Evolutionary conservation across 2,797 vertebrate species (phyloP), one percentile per base, ranked within the genome.

Genomic region (Sebastes reedi): DNA sequence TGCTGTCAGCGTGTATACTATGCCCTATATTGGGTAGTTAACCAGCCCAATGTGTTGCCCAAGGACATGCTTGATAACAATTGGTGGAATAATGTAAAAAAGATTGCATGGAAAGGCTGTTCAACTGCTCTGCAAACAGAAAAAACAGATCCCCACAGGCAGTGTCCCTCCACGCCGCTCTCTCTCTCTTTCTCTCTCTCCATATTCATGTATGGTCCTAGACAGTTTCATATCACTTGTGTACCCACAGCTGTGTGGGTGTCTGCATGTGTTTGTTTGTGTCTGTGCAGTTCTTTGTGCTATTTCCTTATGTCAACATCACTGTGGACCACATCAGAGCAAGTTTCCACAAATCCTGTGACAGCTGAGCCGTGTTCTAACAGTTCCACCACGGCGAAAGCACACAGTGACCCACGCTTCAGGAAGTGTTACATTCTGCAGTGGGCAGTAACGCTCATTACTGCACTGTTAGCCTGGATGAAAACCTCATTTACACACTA

Each of bases 11-110:
- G 67, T 52, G 69, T 58, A 75, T 52, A 18, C 74, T 76, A 25
- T 36, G 73, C 18, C 29, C 58, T 52, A 77, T 85, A 78, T 85
- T 82, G 75, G 77, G 32, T 85, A 75, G 84, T 86, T 90, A 85
- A 89, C 78, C 67, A 69, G 70, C 64, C 59, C 70, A 84, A 36
- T 80, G 80, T 88, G 84, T 62, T 83, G 70, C 89, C 85, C 11
- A 3, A 56, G 84, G 91, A 86, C 79, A 87, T 79, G 64, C 34
- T 71, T 87, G 85, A 87, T 88, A 89, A 88, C 72, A 89, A 84
- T 39, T 89, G 78, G 62, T 62, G 65, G 70, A 87, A 87, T 83
- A 78, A 83, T 85, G 64, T 72, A 46, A 69, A 84, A 82, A 79
- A 73, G 72, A 60, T 46, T 69, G 50, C 76, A 79, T 36, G n/a